Evolutionary conservation across 1,140 invertebrate genomes (phyloP).

Genomic region (Diachasma alloeum): DNA sequence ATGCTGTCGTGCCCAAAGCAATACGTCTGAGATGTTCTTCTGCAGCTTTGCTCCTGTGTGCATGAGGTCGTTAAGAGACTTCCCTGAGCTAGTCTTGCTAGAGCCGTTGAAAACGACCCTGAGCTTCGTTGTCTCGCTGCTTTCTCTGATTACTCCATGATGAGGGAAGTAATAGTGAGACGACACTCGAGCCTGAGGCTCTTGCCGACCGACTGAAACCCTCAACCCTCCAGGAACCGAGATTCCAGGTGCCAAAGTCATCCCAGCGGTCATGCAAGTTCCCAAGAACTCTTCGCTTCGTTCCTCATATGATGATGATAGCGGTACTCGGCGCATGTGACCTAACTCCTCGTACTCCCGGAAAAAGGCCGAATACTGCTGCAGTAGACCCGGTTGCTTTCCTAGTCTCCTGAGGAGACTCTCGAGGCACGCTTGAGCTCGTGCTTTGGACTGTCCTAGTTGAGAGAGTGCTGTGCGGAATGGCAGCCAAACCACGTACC

Average conservation of each 20-base stretch:
- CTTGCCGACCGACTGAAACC: constrained; percentile 7
- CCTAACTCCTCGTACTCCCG: neutral
- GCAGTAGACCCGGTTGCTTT: neutral
- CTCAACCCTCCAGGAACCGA: neutral
- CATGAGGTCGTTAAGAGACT: constrained; percentile 3
- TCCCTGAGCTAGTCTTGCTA: neutral
- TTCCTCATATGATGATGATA: constrained; percentile 29
- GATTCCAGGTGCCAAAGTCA: neutral
- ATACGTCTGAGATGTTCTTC: neutral
- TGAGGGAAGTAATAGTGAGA: neutral
- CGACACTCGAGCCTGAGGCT: constrained; percentile 34
- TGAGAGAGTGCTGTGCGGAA: neutral
- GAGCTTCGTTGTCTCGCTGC: neutral
- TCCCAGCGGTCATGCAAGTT: neutral
- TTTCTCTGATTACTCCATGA: neutral
- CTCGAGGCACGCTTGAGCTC: no score
- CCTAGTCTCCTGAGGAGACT: no score
- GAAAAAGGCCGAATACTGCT: neutral
- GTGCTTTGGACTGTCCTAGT: no score
- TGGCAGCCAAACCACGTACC: neutral
- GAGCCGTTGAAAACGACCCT: constrained; percentile 23
- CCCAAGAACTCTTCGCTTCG: constrained; percentile 48
- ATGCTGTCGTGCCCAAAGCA: neutral
- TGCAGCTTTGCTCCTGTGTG: constrained; percentile 43
- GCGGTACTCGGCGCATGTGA: neutral